Conservation (phyloP, 2,888 invertebrate genomes). For the Drosophila pseudotakahashii region DNA sequence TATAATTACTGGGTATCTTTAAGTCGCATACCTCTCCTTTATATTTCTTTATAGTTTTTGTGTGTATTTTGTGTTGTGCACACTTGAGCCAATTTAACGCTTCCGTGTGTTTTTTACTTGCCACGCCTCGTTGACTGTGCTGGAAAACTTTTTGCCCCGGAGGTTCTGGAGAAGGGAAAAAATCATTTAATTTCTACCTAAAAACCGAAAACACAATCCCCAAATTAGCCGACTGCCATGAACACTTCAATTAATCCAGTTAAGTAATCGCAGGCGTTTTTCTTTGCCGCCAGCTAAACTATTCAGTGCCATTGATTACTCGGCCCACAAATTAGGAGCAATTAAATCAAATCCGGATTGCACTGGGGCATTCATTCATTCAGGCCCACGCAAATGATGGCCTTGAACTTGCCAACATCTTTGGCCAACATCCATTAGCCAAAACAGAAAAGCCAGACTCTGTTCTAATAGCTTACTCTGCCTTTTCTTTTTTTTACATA, state of each 20-base stretch:
- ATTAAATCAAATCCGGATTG: conserved; percentile 54
- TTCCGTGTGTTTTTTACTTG: conserved; percentile 59
- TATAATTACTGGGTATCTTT: background rate
- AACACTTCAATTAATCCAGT: conserved; percentile 38
- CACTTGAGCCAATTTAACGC: conserved; percentile 69
- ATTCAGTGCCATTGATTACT: conserved; percentile 37
- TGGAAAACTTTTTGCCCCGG: conserved; percentile 12
- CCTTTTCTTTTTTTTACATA: conserved; percentile 15
- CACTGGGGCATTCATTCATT: background rate
- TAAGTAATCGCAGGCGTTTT: conserved; percentile 38
- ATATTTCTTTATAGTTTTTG: conserved; percentile 22
- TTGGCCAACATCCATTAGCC: conserved; percentile 22
- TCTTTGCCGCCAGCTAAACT: conserved; percentile 13
- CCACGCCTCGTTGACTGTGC: conserved; percentile 46
- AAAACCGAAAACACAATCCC: conserved; percentile 34
- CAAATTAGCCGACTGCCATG: conserved; percentile 9
- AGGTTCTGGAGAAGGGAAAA: background rate
- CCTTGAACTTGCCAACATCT: conserved; percentile 55
- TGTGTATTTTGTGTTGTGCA: conserved; percentile 35
- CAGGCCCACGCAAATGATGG: conserved; percentile 26
- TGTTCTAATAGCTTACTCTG: conserved; percentile 28
- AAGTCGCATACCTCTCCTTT: accelerated
- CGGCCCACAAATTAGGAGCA: conserved; percentile 29
- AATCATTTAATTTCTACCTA: conserved; percentile 29
- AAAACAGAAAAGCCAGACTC: conserved; percentile 16